Conservation (phyloP, 2,888 invertebrate genomes). For the Caenorhabditis japonica region DNA sequence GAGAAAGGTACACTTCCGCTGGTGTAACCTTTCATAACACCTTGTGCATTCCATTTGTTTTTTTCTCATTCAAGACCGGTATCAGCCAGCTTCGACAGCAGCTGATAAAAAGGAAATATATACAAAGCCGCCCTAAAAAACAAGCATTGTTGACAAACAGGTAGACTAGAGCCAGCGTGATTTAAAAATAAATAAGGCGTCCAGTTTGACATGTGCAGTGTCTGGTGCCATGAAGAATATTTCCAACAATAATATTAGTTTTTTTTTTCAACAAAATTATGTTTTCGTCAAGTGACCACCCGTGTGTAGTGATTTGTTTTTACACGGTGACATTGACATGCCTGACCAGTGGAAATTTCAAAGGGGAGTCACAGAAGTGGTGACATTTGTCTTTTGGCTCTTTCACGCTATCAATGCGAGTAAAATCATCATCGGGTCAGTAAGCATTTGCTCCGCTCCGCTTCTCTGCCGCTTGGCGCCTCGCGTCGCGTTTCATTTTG, state of each 20-base stretch:
- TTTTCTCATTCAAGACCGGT: neutral
- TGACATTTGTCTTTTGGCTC: slow-evolving; percentile 17
- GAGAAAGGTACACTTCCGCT: slow-evolving; percentile 6
- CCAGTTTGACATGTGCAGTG: slow-evolving; percentile 21
- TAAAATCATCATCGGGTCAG: slow-evolving; percentile 23
- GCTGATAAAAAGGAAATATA: slow-evolving; percentile 17
- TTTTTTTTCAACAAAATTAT: no score
- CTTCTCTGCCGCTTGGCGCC: neutral
- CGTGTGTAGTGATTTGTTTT: neutral
- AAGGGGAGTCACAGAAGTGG: slow-evolving; percentile 7
- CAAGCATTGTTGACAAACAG: slow-evolving; percentile 38
- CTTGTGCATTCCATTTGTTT: neutral
- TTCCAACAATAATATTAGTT: slow-evolving; percentile 18
- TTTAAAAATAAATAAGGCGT: slow-evolving; percentile 27
- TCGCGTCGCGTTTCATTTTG: no score
- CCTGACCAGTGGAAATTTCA: neutral
- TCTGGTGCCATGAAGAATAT: slow-evolving; percentile 7
- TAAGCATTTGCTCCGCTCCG: slow-evolving; percentile 14
- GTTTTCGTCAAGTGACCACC: no score
- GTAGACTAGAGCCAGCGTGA: neutral
- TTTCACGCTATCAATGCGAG: slow-evolving; percentile 30
- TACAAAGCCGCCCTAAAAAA: slow-evolving; percentile 11
- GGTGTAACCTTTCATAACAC: slow-evolving; percentile 15
- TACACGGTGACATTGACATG: neutral
- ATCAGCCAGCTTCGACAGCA: slow-evolving; percentile 12